Evolutionary conservation across 2,113 vertebrate species (phyloP).

Genomic region (Neofelis nebulosa): DNA sequence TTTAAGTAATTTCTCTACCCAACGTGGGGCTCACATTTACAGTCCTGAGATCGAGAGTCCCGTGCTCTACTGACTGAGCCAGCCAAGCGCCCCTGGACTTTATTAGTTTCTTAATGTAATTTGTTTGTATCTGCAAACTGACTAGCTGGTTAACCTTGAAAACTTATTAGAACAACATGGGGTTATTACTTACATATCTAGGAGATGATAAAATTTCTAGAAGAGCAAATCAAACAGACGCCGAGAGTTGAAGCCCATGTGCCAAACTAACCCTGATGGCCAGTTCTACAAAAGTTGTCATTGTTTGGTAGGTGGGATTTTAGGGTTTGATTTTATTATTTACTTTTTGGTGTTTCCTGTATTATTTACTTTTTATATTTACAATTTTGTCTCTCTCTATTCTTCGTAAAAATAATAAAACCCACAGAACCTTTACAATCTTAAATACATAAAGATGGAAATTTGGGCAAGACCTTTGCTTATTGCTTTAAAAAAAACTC

Average conservation of each 20-base stretch:
- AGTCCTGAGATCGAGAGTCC: not conserved
- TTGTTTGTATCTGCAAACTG: not conserved
- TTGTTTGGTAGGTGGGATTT: not conserved
- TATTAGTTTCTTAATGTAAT: slow-evolving; percentile 12
- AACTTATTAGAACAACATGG: not conserved
- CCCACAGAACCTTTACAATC: not conserved
- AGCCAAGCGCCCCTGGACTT: not conserved
- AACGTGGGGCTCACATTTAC: not conserved
- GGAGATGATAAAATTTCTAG: not conserved
- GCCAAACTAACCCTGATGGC: not conserved
- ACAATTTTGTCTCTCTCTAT: not conserved
- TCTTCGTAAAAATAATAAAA: not conserved
- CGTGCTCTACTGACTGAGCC: not conserved
- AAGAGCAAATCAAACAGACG: not conserved
- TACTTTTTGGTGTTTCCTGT: not conserved
- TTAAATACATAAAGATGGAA: not conserved
- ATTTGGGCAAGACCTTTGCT: not conserved
- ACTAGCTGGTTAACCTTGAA: slow-evolving; percentile 34
- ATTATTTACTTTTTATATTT: not conserved
- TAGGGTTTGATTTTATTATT: not conserved
- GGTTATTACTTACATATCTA: not conserved
- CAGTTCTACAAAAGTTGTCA: not conserved
- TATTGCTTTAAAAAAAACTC: not conserved
- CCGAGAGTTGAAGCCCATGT: not conserved
- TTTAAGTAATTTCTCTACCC: not conserved